phyloP scores from a whole-genome alignment of 2,113 vertebrate species.

The Butorides virescens region DNA sequence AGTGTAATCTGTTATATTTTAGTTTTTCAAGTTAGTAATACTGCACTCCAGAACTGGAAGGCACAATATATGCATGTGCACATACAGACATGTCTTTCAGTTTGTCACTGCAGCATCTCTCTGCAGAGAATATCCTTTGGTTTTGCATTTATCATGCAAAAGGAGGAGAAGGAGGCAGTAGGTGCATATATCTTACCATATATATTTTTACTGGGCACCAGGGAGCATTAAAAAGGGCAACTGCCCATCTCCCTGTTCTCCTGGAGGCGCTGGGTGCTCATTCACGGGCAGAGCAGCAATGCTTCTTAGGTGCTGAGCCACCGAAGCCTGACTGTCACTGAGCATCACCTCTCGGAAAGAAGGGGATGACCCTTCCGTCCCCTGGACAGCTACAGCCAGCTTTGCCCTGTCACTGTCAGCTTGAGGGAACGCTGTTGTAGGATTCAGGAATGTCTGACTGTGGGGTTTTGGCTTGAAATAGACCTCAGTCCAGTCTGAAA shows the following conservation, averaged over 20 bases:
- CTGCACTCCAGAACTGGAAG: not conserved
- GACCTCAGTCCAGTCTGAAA: not conserved
- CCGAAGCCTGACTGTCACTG: not conserved
- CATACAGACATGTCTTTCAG: not conserved
- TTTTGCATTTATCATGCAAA: not conserved
- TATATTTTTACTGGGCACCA: not conserved
- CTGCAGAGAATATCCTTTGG: not conserved
- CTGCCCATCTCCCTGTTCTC: not conserved
- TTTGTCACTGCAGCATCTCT: not conserved
- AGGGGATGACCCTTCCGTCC: not conserved
- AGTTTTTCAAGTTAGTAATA: not conserved
- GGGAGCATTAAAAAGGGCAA: not conserved
- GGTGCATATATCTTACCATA: not conserved
- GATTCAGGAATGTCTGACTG: not conserved
- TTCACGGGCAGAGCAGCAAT: not conserved
- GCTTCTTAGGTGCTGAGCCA: not conserved
- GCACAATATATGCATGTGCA: not conserved
- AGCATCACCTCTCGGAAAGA: not conserved
- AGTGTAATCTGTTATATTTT: not conserved
- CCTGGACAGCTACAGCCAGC: not conserved
- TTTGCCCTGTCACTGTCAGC: not conserved
- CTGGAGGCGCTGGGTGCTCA: not conserved
- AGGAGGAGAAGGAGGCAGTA: not conserved
- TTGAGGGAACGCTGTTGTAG: not conserved
- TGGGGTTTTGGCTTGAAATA: not conserved